Evolutionary conservation across 2,797 vertebrate genomes (phyloP).

Genomic region (Hyperoplus lanceolatus): DNA sequence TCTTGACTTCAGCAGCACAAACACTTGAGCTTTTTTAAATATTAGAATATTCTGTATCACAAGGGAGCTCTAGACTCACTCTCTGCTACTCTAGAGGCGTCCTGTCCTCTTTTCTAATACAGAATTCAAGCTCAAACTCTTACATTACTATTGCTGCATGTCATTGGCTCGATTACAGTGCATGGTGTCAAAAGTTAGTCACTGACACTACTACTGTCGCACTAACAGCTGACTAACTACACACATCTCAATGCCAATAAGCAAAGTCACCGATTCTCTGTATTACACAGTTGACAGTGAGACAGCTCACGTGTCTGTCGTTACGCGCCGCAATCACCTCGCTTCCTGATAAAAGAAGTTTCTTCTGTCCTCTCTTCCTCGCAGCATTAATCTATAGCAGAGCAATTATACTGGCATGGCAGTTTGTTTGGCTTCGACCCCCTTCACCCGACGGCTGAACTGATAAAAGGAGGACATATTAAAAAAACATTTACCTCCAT

Average conservation of each 20-base stretch:
- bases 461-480: constrained; percentile 49
- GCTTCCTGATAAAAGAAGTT: neutral
- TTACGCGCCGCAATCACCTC: constrained; percentile 5
- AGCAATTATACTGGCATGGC: constrained; percentile 1
- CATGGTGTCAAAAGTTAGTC: neutral
- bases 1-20: neutral
- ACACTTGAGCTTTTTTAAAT: neutral
- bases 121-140: neutral
- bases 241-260: constrained; percentile 2
- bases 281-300: neutral
- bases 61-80: neutral
- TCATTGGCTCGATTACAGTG: neutral
- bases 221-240: neutral
- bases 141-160: neutral
- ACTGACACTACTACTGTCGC: neutral
- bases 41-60: neutral
- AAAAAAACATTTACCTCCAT: constrained; percentile 31
- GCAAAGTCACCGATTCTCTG: neutral
- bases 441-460: constrained; percentile 15
- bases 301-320: neutral
- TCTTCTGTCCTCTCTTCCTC: neutral
- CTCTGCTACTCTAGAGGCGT: neutral
- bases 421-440: constrained; percentile 25
- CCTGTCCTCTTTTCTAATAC: neutral
- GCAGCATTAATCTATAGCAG: neutral